These are phyloP conservation scores for Sturnira hondurensis DNA, from an alignment of 2,113 vertebrate genomes.

Conservation along the genomic window DNA sequence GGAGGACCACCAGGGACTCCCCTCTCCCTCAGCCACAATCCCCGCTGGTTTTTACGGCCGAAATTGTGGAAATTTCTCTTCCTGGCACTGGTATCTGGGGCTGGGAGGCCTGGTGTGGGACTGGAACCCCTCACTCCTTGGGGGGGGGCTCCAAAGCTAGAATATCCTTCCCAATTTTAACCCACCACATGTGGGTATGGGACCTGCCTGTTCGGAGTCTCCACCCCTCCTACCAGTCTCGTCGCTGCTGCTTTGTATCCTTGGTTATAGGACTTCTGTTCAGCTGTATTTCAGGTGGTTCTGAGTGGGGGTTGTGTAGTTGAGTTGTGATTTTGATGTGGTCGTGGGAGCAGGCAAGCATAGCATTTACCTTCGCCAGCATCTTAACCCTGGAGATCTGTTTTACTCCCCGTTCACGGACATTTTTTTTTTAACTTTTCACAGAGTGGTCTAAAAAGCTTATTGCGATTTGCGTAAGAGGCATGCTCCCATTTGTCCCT, in stretches of 20 bases:
- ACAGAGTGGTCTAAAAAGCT: conserved; percentile 30
- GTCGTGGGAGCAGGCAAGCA: background rate
- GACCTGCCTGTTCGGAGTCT: background rate
- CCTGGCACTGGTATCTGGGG: background rate
- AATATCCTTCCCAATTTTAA: background rate
- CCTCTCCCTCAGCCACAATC: background rate
- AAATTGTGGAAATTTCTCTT: background rate
- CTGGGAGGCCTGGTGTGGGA: background rate
- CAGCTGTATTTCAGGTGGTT: background rate
- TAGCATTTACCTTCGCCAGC: background rate
- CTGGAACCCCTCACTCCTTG: background rate
- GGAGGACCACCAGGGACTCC: background rate
- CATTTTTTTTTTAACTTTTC: conserved; percentile 14
- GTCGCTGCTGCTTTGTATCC: background rate
- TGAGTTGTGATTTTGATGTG: too few species aligned
- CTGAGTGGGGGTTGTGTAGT: background rate
- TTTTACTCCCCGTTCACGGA: conserved; percentile 52
- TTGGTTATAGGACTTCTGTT: background rate
- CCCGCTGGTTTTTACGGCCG: background rate
- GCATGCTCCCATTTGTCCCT: conserved; percentile 73
- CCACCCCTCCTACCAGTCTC: background rate
- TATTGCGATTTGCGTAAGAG: conserved; percentile 81
- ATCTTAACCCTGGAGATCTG: background rate
- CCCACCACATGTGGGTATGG: background rate
- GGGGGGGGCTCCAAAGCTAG: too few species aligned